Evolutionary conservation across 2,113 vertebrate genomes (phyloP).

Genomic region (Machaerirhynchus nigripectus): DNA sequence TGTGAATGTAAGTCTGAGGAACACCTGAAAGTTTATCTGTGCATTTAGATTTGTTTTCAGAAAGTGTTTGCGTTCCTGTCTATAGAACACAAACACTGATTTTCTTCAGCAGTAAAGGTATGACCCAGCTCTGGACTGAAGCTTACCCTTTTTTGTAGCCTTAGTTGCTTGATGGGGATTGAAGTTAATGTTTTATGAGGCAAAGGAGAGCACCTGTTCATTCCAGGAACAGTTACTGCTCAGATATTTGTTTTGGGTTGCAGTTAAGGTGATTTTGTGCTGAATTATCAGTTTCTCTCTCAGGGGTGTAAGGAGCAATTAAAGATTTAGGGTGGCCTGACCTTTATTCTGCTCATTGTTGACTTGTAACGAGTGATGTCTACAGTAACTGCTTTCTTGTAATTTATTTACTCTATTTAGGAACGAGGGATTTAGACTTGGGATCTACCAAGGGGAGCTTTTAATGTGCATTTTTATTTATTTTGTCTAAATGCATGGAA

Average conservation of each 20-base stretch:
- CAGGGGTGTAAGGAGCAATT: not conserved
- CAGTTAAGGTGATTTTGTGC: conserved; percentile 27
- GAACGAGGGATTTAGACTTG: not conserved
- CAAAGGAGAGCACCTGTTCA: not conserved
- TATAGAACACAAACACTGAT: not conserved
- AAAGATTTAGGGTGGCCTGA: conserved; percentile 23
- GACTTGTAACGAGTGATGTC: not conserved
- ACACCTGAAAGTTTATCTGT: not conserved
- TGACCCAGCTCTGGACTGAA: not conserved
- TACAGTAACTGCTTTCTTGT: not conserved
- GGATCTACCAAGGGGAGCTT: not conserved
- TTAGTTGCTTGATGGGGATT: not conserved
- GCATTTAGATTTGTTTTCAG: not conserved
- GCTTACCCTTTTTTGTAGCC: not conserved
- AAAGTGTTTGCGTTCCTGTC: not conserved
- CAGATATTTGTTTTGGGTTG: conserved; percentile 5
- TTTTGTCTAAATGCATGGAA: conserved; percentile 28
- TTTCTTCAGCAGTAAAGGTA: not conserved
- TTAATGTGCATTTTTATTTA: conserved; percentile 4
- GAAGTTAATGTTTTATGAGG: conserved; percentile 42
- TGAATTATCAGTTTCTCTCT: conserved; percentile 32
- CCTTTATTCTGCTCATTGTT: not conserved
- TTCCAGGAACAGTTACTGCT: not conserved
- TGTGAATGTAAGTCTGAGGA: not conserved
- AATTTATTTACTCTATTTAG: conserved; percentile 12